Evolutionary conservation across 64 coral and sea anemone genomes (phyloP).

Genomic region (Stichodactyla mertensii): DNA sequence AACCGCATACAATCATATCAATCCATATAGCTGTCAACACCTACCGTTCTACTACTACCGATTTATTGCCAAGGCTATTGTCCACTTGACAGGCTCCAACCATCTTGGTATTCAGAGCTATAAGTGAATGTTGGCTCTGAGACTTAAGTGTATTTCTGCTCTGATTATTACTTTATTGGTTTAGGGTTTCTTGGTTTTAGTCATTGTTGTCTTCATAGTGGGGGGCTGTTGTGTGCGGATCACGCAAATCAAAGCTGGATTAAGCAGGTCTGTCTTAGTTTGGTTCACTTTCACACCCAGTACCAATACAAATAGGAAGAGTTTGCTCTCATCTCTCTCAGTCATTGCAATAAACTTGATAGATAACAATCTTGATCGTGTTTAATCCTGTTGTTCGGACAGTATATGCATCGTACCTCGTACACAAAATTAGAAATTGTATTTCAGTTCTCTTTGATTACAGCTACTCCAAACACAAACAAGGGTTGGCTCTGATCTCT

Average conservation of each 20-base stretch:
- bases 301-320: not conserved
- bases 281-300: not conserved
- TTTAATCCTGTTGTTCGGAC: not conserved
- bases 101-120: not conserved
- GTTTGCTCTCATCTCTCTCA: not conserved
- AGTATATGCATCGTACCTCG: not conserved
- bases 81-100: not conserved
- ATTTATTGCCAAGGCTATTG: not conserved
- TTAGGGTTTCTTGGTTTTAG: not conserved
- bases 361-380: not conserved
- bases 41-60: not conserved
- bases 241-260: not conserved
- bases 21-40: conserved; percentile 1
- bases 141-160: conserved; percentile 16
- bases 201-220: not conserved
- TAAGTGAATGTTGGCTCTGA: not conserved
- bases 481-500: not conserved
- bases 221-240: not conserved
- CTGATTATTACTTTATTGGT: conserved; percentile 2
- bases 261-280: not conserved
- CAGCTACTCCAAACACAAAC: not conserved
- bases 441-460: not conserved
- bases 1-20: not conserved
- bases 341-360: not conserved
- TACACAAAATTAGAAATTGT: too few relatives aligned